phyloP scores from a whole-genome alignment of 2,888 invertebrate genomes.

The Heliconius ethilla region DNA sequence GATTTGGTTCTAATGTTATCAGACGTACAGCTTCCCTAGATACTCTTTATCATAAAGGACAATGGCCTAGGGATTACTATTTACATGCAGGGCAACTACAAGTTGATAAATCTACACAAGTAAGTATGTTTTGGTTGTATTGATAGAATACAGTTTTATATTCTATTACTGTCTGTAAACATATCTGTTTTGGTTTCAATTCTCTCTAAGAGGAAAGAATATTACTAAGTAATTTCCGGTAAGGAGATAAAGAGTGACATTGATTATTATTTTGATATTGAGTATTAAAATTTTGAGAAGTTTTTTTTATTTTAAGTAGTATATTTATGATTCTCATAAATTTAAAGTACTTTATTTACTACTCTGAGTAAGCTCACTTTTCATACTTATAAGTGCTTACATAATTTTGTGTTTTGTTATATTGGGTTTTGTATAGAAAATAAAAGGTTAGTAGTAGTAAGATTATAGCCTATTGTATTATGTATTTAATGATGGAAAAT shows the following conservation, averaged over 20 bases:
- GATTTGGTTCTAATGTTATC: slow-evolving; percentile 84
- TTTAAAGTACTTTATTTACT: too few relatives aligned
- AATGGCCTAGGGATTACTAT: slow-evolving; percentile 89
- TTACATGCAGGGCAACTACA: slow-evolving; percentile 85
- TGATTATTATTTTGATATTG: not conserved
- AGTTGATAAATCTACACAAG: slow-evolving; percentile 91
- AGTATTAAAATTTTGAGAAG: not conserved
- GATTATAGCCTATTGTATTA: too few relatives aligned
- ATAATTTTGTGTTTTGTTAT: too few relatives aligned
- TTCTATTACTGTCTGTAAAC: not conserved
- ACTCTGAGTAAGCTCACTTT: too few relatives aligned
- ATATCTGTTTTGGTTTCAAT: too few relatives aligned
- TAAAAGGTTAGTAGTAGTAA: too few relatives aligned
- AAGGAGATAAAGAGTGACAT: not conserved
- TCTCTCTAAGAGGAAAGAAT: not conserved
- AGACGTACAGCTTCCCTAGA: slow-evolving; percentile 90
- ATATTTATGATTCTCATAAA: too few relatives aligned
- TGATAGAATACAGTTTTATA: not conserved
- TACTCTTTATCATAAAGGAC: slow-evolving; percentile 89
- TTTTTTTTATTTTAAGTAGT: too few relatives aligned
- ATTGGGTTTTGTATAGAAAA: too few relatives aligned
- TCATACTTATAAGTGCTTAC: too few relatives aligned
- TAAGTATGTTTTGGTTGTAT: slow-evolving; percentile 57
- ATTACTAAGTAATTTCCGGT: not conserved
- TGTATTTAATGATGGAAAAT: too few relatives aligned